Evolutionary conservation across 1,140 invertebrate species (phyloP).

Genomic region (Brachionus paranguensis): DNA sequence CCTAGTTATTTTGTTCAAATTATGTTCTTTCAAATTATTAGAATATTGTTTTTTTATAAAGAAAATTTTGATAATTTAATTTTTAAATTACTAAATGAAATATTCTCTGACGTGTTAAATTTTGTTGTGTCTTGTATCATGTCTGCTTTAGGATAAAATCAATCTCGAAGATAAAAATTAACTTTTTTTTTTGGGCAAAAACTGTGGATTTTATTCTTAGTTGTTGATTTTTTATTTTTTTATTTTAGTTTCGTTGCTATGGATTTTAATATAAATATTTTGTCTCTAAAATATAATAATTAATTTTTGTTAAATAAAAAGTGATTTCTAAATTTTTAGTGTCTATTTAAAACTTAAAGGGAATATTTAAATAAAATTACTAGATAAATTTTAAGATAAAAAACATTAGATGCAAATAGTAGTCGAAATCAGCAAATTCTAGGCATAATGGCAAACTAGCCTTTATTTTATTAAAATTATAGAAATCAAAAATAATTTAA

Average conservation of each 20-base stretch:
- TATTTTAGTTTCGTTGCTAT: neutral
- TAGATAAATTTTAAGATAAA: no score
- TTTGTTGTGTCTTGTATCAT: constrained; percentile 8
- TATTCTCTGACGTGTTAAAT: neutral
- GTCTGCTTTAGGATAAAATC: neutral
- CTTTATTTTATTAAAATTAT: no score
- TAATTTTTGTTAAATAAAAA: neutral
- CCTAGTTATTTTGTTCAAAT: neutral
- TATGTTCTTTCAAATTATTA: neutral
- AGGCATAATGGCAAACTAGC: no score
- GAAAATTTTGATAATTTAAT: neutral
- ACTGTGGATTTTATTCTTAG: neutral
- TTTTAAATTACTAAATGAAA: neutral
- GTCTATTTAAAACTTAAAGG: no score
- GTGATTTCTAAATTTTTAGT: neutral
- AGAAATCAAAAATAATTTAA: no score
- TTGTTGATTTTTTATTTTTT: neutral
- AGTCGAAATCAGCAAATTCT: no score
- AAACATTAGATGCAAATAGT: no score
- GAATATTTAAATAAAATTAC: no score
- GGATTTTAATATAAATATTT: neutral
- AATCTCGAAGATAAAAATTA: neutral
- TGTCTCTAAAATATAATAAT: neutral
- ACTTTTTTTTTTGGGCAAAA: neutral
- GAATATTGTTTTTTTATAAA: neutral